These are phyloP conservation scores for Emydura subglobosa DNA, from an alignment of 2,113 vertebrate species.

Conservation along the genomic window DNA sequence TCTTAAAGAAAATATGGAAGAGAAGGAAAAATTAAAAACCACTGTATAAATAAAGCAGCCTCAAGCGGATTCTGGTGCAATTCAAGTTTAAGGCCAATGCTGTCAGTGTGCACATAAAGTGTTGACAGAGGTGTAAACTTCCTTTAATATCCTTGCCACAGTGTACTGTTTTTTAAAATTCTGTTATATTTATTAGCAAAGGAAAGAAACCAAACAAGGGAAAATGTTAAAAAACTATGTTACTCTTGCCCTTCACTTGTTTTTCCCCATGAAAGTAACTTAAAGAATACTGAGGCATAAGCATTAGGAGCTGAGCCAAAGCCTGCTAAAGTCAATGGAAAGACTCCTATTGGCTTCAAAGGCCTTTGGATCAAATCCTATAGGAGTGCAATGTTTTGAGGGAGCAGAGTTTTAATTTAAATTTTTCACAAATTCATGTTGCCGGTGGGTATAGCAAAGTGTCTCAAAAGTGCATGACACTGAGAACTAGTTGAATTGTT, in stretches of 20 bases:
- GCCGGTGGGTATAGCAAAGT: background rate
- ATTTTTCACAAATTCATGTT: background rate
- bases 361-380: background rate
- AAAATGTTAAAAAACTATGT: background rate
- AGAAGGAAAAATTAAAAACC: background rate
- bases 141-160: accelerated
- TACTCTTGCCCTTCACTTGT: background rate
- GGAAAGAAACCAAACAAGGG: background rate
- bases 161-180: background rate
- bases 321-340: background rate
- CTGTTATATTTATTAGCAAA: background rate
- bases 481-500: background rate
- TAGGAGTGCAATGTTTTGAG: background rate
- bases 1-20: background rate
- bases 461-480: background rate
- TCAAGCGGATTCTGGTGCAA: background rate
- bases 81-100: background rate
- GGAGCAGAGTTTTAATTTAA: background rate
- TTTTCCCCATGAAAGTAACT: background rate
- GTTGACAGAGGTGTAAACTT: background rate
- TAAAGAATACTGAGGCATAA: background rate
- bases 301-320: background rate
- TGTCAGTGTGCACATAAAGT: background rate
- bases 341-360: background rate
- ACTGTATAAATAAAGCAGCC: background rate